Percentiles rank a stretch among this genome's conserved stretches.
Evolutionary conservation across 2,888 invertebrate genomes (phyloP).

Genomic region (Volucella inanis): DNA sequence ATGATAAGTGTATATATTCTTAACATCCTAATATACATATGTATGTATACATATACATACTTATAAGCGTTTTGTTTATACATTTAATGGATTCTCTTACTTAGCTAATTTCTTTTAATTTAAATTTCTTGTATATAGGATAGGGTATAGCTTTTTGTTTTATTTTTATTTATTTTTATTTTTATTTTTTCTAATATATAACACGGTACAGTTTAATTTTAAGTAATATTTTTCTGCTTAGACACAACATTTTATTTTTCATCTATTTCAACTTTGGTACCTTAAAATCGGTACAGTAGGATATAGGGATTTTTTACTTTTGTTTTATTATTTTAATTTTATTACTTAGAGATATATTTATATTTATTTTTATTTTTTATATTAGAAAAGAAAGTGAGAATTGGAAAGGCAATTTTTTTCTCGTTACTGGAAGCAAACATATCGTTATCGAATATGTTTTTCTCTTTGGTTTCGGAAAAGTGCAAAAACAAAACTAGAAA

Average conservation of each 20-base stretch:
- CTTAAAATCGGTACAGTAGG: conserved; percentile 58
- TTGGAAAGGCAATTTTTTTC: conserved; percentile 11
- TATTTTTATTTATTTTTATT: conserved; percentile 20
- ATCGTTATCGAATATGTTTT: not conserved
- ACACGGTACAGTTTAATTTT: conserved; percentile 36
- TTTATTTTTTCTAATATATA: conserved; percentile 31
- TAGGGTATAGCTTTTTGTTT: conserved; percentile 24
- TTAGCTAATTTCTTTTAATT: conserved; percentile 8
- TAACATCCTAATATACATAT: conserved; percentile 33
- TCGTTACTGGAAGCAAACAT: conserved; percentile 25
- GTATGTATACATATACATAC: conserved; percentile 42
- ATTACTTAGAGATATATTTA: conserved; percentile 7
- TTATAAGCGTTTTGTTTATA: conserved; percentile 59
- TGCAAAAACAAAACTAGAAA: not conserved
- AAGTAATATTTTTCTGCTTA: conserved; percentile 22
- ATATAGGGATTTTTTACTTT: conserved; percentile 34
- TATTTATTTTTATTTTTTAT: conserved; percentile 8
- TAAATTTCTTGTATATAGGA: conserved; percentile 42
- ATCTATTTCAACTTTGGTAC: conserved; percentile 33
- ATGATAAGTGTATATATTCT: conserved; percentile 10
- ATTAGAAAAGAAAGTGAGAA: not conserved
- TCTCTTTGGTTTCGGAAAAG: not conserved
- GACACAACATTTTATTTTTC: conserved; percentile 40
- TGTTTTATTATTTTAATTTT: conserved; percentile 17
- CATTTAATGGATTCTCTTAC: conserved; percentile 29